These are phyloP conservation scores for Glaucidium brasilianum DNA, from an alignment of 2,113 vertebrate species.

Conservation along the genomic window DNA sequence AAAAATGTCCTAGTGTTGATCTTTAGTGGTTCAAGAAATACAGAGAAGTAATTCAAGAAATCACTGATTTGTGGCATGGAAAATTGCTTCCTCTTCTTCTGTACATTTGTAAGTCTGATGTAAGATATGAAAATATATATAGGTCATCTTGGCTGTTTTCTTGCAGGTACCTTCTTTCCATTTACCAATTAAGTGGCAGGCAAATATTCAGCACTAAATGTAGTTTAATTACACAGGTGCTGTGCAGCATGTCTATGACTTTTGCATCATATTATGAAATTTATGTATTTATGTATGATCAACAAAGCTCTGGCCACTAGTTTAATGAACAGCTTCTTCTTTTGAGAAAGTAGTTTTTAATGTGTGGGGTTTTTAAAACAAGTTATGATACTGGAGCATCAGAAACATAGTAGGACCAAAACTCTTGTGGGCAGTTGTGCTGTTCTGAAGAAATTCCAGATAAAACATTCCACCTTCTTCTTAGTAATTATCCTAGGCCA, in stretches of 20 bases:
- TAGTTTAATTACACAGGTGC: not conserved
- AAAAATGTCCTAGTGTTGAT: not conserved
- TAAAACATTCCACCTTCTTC: not conserved
- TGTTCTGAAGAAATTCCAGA: slow-evolving; percentile 5
- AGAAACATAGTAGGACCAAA: not conserved
- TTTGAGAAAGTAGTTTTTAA: not conserved
- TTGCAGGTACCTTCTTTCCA: not conserved
- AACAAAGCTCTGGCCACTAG: not conserved
- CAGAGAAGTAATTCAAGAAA: not conserved
- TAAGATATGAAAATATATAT: not conserved
- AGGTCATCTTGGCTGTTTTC: not conserved
- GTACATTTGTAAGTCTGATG: not conserved
- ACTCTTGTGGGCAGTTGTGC: not conserved
- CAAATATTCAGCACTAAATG: not conserved
- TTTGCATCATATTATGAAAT: not conserved
- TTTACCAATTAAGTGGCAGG: not conserved
- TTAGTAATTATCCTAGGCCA: not conserved
- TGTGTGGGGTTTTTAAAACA: not conserved
- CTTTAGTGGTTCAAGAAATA: not conserved
- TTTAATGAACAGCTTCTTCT: not conserved
- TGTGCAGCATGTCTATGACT: not conserved
- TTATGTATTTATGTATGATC: not conserved
- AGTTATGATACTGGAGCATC: not conserved
- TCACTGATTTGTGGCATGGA: not conserved
- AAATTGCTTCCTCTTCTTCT: not conserved